Evolutionary conservation across 2,797 vertebrate genomes (phyloP).

Genomic region (Gymnopithys bicolor): DNA sequence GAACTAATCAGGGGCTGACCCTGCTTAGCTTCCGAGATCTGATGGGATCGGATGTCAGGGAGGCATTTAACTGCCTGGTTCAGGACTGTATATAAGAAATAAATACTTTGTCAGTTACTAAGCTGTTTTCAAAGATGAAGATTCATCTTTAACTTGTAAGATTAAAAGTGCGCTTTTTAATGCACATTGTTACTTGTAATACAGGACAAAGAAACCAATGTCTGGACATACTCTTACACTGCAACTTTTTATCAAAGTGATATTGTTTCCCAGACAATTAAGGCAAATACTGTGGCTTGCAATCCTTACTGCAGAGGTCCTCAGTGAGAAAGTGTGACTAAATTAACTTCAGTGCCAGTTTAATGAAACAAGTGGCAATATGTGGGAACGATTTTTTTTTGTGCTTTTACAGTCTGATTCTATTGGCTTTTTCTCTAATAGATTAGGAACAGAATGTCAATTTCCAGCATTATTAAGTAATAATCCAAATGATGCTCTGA

Average conservation of each 20-base stretch:
- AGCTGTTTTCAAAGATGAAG: background rate
- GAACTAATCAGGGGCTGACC: too few species aligned
- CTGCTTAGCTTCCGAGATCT: too few species aligned
- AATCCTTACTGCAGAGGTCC: background rate
- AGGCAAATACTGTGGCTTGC: background rate
- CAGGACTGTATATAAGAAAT: too few species aligned
- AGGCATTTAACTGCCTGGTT: too few species aligned
- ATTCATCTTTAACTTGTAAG: background rate
- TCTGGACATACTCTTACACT: background rate
- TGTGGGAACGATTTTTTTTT: slow-evolving; percentile 37
- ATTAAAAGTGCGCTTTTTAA: background rate
- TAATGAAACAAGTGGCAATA: slow-evolving; percentile 30
- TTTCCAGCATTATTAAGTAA: slow-evolving; percentile 61
- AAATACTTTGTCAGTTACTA: background rate
- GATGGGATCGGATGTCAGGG: too few species aligned
- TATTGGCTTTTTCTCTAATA: slow-evolving; percentile 2
- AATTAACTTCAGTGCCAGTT: background rate
- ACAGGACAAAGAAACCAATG: background rate
- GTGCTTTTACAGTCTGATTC: slow-evolving; percentile 16
- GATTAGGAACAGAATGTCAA: slow-evolving; percentile 19
- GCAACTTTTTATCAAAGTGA: background rate
- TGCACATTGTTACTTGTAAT: background rate
- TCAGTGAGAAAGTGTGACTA: background rate
- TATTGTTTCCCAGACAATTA: background rate
- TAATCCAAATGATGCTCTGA: slow-evolving; percentile 50